These are phyloP conservation scores for Aldrovandia affinis DNA, from an alignment of 2,797 vertebrate species.

Conservation along the genomic window DNA sequence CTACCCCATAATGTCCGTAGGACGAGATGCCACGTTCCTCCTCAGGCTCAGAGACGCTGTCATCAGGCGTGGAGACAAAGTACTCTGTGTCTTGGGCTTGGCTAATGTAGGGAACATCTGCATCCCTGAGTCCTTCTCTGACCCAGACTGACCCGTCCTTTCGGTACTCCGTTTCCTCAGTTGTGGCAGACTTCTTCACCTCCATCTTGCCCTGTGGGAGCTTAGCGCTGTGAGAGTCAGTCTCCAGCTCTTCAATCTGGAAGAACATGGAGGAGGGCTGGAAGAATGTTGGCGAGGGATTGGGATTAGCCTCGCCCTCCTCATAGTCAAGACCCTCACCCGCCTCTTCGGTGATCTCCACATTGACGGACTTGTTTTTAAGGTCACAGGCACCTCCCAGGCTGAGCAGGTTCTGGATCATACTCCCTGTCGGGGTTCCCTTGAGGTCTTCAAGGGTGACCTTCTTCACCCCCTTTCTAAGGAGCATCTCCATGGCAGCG, in stretches of 20 bases:
- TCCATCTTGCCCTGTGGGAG: conserved; percentile 51
- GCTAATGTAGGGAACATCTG: conserved; percentile 59
- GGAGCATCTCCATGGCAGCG: conserved; percentile 69
- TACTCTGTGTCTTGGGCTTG: conserved; percentile 82
- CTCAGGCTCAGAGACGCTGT: conserved; percentile 73
- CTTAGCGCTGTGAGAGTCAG: conserved; percentile 57
- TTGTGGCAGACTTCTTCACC: conserved; percentile 41
- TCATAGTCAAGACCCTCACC: conserved; percentile 72
- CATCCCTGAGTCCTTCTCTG: conserved; percentile 71
- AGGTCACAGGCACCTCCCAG: conserved; percentile 64
- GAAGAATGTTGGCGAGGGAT: conserved; percentile 51
- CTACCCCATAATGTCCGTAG: conserved; percentile 81
- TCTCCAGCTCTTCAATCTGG: conserved; percentile 88
- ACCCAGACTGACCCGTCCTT: conserved; percentile 68
- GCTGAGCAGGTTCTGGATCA: conserved; percentile 82
- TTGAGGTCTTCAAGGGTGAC: conserved; percentile 76
- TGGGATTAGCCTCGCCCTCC: conserved; percentile 64
- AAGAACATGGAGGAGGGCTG: conserved; percentile 74
- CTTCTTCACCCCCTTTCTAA: conserved; percentile 76
- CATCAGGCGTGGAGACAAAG: conserved; percentile 92
- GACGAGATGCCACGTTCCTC: conserved; percentile 77
- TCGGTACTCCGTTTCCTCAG: conserved; percentile 40
- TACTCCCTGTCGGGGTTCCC: conserved; percentile 73
- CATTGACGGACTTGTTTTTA: conserved; percentile 79
- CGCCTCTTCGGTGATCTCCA: conserved; percentile 88